These are phyloP conservation scores for Artibeus jamaicensis DNA, from an alignment of 2,797 vertebrate genomes.

Conservation along the genomic window DNA sequence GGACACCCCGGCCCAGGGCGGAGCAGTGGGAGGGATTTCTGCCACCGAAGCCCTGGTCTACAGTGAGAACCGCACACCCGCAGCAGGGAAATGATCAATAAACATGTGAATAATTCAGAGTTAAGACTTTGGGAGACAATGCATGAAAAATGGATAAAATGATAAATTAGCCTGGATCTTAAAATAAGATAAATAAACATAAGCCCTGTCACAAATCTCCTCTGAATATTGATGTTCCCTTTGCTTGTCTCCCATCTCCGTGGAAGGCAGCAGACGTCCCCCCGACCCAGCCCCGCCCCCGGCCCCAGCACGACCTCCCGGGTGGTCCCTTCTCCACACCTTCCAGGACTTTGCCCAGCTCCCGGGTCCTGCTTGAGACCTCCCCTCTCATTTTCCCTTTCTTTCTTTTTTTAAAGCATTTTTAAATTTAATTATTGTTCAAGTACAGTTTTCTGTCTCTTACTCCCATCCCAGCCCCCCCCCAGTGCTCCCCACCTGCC, in stretches of 20 bases:
- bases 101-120: neutral
- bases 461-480: too few species aligned
- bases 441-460: too few species aligned
- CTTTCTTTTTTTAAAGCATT: too few species aligned
- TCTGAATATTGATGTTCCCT: accelerated
- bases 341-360: too few species aligned
- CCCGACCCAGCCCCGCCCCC: accelerated
- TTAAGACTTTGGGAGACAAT: neutral
- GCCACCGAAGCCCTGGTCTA: accelerated
- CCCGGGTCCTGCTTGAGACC: neutral
- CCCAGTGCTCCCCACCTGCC: too few species aligned
- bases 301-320: too few species aligned
- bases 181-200: neutral
- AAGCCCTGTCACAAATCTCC: neutral
- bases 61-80: neutral
- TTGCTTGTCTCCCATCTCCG: neutral
- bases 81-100: neutral
- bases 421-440: too few species aligned
- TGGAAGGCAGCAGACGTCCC: accelerated
- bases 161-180: neutral
- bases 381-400: too few species aligned
- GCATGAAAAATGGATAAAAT: neutral
- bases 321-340: accelerated
- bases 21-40: accelerated
- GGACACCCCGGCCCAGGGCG: too few species aligned